Evolutionary conservation across 2,113 vertebrate species (phyloP), one percentile per base, ranked within the genome.

Genomic region (Cottus gobio): DNA sequence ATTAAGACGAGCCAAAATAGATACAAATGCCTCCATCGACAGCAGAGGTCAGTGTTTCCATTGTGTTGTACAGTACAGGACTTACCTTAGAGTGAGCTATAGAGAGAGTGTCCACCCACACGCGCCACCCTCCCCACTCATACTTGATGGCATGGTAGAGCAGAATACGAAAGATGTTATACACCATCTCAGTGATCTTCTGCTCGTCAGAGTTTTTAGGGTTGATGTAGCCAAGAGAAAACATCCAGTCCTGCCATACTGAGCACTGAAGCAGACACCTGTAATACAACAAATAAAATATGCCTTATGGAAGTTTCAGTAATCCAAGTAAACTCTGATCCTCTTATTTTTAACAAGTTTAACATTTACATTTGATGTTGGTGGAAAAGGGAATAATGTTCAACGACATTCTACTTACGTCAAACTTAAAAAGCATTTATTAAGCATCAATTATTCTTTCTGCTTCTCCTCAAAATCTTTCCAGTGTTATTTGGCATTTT

Each of bases 201-300:
- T 99, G 97, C 79, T 99, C 98, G 48, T 99, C 98, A 0, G 97
- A 95, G 89, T 94, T 98, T 92, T 99, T 99, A 16, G 98, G 98
- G 90, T 99, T 99, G 89, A 99, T 97, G 87, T 97, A 99, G 80
- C 97, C 96, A 68, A 99, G 96, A 83, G 97, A 99, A 93, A 99
- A 99, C 98, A 99, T 99, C 98, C 98, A 99, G 87, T 99, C 98
- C 94, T 99, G 98, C 98, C 98, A 99, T 24, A 99, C 98, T 3
- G 98, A 99, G 93, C 98, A 99, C 95, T 99, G 98, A 85, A 99
- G 94, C 84, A 99, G 96, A 91, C 98, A 99, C 87, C 98, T 99
- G 86, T 16, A 84, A 77, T 0, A 67, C 1, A 71, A 5, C 34
- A 44, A 8, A 83, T 36, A 18, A 28, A 67, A 7, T 22, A 5